Percentiles rank a stretch among this genome's conserved stretches.
phyloP scores from a whole-genome alignment of 2,888 invertebrate genomes.

The Dorcus hopei region DNA sequence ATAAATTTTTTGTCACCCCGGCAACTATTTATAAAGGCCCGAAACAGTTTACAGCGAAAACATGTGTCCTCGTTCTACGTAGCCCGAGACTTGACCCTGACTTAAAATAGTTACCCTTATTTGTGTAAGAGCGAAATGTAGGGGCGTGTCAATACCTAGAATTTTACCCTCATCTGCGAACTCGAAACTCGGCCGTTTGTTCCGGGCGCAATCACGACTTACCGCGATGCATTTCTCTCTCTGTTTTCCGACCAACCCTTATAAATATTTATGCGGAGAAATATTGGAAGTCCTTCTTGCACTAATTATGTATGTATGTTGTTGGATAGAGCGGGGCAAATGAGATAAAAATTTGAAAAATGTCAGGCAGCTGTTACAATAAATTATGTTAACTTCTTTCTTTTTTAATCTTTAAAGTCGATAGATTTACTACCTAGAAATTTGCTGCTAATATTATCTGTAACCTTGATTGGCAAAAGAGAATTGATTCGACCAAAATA shows the following conservation, averaged over 20 bases:
- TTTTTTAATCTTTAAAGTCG: no score
- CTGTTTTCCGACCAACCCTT: no score
- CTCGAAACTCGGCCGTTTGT: background rate
- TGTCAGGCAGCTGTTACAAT: background rate
- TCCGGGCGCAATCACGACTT: background rate
- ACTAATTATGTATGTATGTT: background rate
- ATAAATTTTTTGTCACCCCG: background rate
- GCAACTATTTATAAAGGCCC: background rate
- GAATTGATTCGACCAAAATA: no score
- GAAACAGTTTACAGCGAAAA: background rate
- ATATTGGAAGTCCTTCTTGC: background rate
- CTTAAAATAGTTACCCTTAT: slow-evolving; percentile 2
- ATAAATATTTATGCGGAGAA: no score
- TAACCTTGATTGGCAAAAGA: no score
- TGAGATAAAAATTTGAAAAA: background rate
- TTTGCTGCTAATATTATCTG: no score
- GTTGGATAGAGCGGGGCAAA: no score
- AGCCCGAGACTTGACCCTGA: background rate
- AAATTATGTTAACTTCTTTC: no score
- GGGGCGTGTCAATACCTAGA: slow-evolving; percentile 3
- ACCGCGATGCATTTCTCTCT: background rate
- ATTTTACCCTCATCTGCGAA: slow-evolving; percentile 1
- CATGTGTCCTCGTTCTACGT: background rate
- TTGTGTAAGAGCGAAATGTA: background rate
- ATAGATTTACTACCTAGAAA: no score